Conservation (phyloP, 2,113 vertebrate species). For the Thermophis baileyi region DNA sequence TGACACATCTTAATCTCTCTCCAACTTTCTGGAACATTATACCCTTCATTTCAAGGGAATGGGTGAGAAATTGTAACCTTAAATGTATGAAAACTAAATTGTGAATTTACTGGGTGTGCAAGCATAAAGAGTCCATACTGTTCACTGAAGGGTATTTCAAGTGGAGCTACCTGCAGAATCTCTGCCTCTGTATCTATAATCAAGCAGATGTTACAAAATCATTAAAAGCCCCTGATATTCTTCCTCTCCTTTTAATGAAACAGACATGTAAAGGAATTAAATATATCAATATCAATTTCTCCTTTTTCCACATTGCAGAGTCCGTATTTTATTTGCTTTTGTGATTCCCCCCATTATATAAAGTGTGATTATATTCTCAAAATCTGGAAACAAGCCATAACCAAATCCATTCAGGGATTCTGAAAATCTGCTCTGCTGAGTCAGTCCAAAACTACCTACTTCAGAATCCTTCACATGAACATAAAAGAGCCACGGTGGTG, state of each 20-base stretch:
- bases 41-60: neutral
- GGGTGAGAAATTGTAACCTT: neutral
- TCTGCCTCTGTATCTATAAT: neutral
- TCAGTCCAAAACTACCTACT: neutral
- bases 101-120: neutral
- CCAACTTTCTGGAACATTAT: neutral
- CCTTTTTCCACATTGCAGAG: neutral
- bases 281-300: neutral
- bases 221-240: neutral
- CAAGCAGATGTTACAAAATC: neutral
- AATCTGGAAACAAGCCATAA: neutral
- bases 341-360: neutral
- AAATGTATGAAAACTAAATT: neutral
- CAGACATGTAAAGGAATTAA: neutral
- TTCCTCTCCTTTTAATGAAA: neutral
- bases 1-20: neutral
- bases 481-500: too few species aligned
- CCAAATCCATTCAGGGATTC: neutral
- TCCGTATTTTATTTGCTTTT: neutral
- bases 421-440: neutral
- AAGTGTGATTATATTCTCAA: neutral
- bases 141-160: neutral
- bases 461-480: neutral
- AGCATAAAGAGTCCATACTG: neutral
- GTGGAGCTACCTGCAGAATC: neutral